Conservation (phyloP, 2,888 invertebrate genomes). For the Griposia aprilina region DNA sequence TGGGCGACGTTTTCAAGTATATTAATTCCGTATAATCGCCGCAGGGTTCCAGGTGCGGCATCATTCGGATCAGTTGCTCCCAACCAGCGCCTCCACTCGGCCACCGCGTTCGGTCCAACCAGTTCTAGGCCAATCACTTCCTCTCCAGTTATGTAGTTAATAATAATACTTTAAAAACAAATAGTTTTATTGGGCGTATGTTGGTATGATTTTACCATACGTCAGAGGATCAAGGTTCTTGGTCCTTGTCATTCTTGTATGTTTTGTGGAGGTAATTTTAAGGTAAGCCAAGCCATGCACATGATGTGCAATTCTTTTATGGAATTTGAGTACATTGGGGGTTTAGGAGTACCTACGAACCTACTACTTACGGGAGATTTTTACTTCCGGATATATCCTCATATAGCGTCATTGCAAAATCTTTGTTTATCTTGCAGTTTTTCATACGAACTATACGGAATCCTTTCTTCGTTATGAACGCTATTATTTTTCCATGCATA, state of each 20-base stretch:
- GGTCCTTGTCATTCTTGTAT: too few relatives aligned
- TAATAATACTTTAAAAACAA: constrained; percentile 86
- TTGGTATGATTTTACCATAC: not conserved
- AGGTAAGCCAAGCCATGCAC: too few relatives aligned
- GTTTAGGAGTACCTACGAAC: not conserved
- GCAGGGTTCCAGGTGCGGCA: constrained; percentile 91
- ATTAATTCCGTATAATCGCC: constrained; percentile 92
- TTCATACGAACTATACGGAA: constrained; percentile 93
- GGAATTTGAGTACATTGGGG: not conserved
- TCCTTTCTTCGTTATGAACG: constrained; percentile 91
- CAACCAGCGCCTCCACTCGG: constrained; percentile 91
- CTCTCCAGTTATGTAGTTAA: constrained; percentile 93
- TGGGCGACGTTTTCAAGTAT: constrained; percentile 93
- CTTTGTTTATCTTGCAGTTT: constrained; percentile 93
- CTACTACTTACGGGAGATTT: constrained; percentile 91
- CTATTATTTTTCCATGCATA: constrained; percentile 94
- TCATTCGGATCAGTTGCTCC: constrained; percentile 92
- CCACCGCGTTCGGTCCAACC: constrained; percentile 92
- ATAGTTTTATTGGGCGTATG: not conserved
- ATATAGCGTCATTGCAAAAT: constrained; percentile 92
- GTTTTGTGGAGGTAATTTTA: too few relatives aligned
- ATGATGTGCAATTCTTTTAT: too few relatives aligned
- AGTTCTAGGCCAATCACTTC: constrained; percentile 94
- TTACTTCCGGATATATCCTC: constrained; percentile 89
- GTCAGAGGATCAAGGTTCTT: not conserved